These are phyloP conservation scores for Bibio marci DNA, from an alignment of 2,888 invertebrate species.

Conservation along the genomic window DNA sequence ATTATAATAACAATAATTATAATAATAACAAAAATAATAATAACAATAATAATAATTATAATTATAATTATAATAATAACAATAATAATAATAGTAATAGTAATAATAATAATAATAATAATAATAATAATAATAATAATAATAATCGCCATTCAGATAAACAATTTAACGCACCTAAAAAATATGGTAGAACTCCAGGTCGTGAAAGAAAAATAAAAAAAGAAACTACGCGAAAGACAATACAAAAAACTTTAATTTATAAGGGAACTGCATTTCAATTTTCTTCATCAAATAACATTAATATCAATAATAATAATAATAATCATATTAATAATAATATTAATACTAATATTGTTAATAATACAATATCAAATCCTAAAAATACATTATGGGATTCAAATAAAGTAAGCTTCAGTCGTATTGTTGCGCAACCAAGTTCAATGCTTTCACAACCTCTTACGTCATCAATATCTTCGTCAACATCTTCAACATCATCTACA, in stretches of 20 bases:
- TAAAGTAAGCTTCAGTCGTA: conserved; percentile 14
- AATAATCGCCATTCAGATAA: conserved; percentile 11
- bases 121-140: background rate
- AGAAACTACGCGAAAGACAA: conserved; percentile 3
- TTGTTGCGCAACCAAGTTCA: conserved; percentile 12
- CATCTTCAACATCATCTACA: too few species aligned
- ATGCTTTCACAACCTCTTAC: background rate
- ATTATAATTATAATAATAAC: background rate
- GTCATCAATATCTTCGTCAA: background rate
- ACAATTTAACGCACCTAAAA: conserved; percentile 16
- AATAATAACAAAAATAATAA: background rate
- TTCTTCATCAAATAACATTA: conserved; percentile 8
- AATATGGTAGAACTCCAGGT: conserved; percentile 27
- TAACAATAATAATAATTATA: background rate
- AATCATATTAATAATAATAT: background rate
- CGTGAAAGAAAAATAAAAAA: conserved; percentile 23
- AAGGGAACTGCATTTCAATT: conserved; percentile 14
- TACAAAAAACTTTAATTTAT: conserved; percentile 8
- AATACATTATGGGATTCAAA: conserved; percentile 12
- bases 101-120: conserved; percentile 1
- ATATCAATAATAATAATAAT: too few species aligned
- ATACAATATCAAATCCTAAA: background rate
- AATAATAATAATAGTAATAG: background rate
- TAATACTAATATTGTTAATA: background rate
- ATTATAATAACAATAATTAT: too few species aligned